Evolutionary conservation across 2,888 invertebrate species (phyloP).

Genomic region (Crioceris asparagi): DNA sequence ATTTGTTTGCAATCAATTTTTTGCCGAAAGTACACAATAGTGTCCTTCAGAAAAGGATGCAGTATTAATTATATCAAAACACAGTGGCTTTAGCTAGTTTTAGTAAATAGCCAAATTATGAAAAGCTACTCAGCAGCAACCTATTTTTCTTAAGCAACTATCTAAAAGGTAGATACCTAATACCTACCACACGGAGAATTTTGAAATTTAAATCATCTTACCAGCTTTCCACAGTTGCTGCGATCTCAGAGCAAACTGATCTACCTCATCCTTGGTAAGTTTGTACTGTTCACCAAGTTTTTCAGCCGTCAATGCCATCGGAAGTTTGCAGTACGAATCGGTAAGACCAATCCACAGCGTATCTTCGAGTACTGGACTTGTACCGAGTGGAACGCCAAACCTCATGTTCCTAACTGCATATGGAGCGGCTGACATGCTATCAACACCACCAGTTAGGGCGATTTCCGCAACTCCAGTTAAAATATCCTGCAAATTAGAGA

Average conservation of each 20-base stretch:
- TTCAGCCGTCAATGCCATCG: conserved; percentile 95
- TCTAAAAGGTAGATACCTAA: no score
- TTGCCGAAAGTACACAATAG: no score
- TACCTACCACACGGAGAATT: no score
- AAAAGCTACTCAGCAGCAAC: no score
- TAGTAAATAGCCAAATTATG: no score
- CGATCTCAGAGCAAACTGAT: conserved; percentile 73
- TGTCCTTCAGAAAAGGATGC: no score
- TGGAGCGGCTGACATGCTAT: conserved; percentile 92
- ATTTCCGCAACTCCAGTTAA: conserved; percentile 72
- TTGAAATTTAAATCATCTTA: conserved; percentile 30
- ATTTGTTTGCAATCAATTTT: no score
- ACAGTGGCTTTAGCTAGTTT: no score
- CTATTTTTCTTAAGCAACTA: no score
- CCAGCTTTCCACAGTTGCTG: conserved; percentile 82
- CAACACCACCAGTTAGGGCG: conserved; percentile 83
- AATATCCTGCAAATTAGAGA: conserved; percentile 53
- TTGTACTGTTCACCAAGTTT: conserved; percentile 81
- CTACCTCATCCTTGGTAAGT: conserved; percentile 71
- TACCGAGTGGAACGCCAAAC: conserved; percentile 80
- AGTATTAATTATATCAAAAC: no score
- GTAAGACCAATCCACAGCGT: conserved; percentile 80
- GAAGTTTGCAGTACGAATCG: conserved; percentile 79
- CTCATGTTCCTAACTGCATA: conserved; percentile 74
- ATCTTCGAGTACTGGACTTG: conserved; percentile 72